These are phyloP conservation scores for Syngnathus rostellatus DNA, from an alignment of 2,797 vertebrate species.

Conservation along the genomic window DNA sequence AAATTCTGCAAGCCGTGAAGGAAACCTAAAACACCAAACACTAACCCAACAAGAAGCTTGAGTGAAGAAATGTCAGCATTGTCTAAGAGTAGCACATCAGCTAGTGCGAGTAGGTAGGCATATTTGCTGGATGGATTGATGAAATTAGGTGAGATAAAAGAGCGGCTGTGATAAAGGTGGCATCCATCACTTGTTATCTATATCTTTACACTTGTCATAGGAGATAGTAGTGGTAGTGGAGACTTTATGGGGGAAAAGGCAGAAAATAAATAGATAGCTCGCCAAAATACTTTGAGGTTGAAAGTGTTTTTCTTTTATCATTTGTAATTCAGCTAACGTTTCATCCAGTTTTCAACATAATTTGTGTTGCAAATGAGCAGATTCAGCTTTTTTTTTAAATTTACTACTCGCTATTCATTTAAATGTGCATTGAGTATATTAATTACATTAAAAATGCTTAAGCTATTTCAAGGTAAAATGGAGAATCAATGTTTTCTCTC, in stretches of 20 bases:
- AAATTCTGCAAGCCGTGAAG: neutral
- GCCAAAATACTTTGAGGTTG: constrained; percentile 9
- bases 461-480: constrained; percentile 28
- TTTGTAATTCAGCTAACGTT: too few species aligned
- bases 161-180: constrained; percentile 33
- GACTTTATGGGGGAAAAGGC: constrained; percentile 31
- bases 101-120: constrained; percentile 36
- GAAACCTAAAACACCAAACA: neutral
- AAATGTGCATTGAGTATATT: neutral
- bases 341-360: too few species aligned
- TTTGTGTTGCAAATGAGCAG: too few species aligned
- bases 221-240: constrained; percentile 45
- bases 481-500: constrained; percentile 24
- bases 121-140: constrained; percentile 44
- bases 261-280: constrained; percentile 20
- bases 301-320: too few species aligned
- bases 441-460: constrained; percentile 39
- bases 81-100: constrained; percentile 33
- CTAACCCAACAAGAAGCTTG: neutral
- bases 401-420: neutral
- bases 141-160: constrained; percentile 50
- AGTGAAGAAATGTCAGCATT: constrained; percentile 11
- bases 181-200: constrained; percentile 58
- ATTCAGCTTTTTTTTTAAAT: too few species aligned
- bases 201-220: constrained; percentile 51